Base-by-base conservation (phyloP, 2,113 vertebrate species). In the Sylvia atricapilla region DNA sequence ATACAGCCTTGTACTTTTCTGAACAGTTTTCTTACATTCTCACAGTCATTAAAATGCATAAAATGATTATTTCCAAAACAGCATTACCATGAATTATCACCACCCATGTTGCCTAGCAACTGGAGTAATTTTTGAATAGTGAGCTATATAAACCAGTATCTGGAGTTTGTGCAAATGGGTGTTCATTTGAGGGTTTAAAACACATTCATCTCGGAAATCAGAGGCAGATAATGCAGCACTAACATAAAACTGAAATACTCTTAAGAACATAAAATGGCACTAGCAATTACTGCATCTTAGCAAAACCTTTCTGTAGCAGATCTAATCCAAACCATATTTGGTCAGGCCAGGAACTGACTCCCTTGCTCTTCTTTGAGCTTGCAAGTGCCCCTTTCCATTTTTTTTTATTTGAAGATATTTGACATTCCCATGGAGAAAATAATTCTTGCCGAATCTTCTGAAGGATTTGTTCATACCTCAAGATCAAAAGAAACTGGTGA, bases 31-130 rank as follows among this genome's bases (percentile, higher is more conserved):
- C 87, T 77, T 92, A 84, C 49, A 86, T 82, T 96, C 89, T 90
- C 33, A 83, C 77, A 94, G 89, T 95, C 96, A 97, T 96, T 97
- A 97, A 96, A 96, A 96, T 96, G 93, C 92, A 96, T 95, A 96
- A 95, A 97, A 96, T 90, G 49, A 95, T 91, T 97, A 96, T 97
- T 98, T 98, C 87, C 95, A 89, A 97, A 98, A 96, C 93, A 96
- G 93, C 77, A 94, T 94, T 95, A 92, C 76, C 63, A 93, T 94
- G 97, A 97, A 97, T 97, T 90, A 97, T 95, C 93, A 96, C 78
- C 55, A 96, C 72, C 69, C 68, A 13, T 31, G 97, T 98, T 98
- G 97, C 98, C 52, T 98, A 97, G 98, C 98, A 98, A 98, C 98
- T 90, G 43, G 77, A 96, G 96, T 97, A 96, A 93, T 98, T 97